Evolutionary conservation across 2,888 invertebrate species (phyloP).

Genomic region (Drosophila macrospina): DNA sequence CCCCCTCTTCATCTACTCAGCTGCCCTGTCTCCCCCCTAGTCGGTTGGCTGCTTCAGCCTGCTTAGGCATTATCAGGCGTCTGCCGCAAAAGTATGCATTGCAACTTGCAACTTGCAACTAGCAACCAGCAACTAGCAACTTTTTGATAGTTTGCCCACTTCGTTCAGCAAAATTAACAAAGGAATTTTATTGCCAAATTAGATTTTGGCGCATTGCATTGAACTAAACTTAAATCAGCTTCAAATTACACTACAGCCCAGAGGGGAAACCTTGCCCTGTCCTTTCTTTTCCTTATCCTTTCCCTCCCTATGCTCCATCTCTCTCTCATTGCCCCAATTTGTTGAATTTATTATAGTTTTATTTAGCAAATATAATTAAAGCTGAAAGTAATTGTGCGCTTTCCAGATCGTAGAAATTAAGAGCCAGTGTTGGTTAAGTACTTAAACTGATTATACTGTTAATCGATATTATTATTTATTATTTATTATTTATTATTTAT

Average conservation of each 20-base stretch:
- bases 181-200: constrained; percentile 78
- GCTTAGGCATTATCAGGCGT: constrained; percentile 63
- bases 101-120: constrained; percentile 40
- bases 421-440: too few species aligned
- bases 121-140: constrained; percentile 36
- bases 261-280: too few species aligned
- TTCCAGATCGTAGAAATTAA: too few species aligned
- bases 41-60: background rate
- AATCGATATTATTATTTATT: too few species aligned
- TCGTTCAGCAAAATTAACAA: constrained; percentile 63
- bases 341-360: too few species aligned
- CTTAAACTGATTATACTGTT: too few species aligned
- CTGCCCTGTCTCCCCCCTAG: background rate
- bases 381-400: too few species aligned
- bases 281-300: too few species aligned
- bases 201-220: constrained; percentile 70
- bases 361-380: too few species aligned
- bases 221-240: constrained; percentile 27
- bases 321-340: too few species aligned
- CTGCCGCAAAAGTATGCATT: constrained; percentile 69
- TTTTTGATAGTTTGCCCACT: constrained; percentile 51
- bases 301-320: too few species aligned
- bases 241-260: constrained; percentile 24
- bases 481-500: too few species aligned
- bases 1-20: constrained; percentile 35